These are phyloP conservation scores for Antigone vipio DNA, from an alignment of 2,113 vertebrate genomes.

Conservation along the genomic window DNA sequence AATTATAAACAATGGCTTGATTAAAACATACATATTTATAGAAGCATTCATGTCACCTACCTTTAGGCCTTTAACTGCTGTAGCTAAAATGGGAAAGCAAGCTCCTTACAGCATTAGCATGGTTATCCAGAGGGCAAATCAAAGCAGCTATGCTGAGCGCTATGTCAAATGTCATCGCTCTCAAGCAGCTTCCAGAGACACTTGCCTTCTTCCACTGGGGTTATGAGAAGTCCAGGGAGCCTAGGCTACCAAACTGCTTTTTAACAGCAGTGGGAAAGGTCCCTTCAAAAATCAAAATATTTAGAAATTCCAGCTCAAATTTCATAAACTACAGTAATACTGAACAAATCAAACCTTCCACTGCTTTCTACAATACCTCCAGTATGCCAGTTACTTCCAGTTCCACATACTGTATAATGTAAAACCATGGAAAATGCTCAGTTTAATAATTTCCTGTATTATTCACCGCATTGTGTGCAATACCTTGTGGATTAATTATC, in stretches of 20 bases:
- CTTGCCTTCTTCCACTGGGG: neutral
- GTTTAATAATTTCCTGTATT: conserved; percentile 40
- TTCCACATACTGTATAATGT: neutral
- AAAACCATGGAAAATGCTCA: neutral
- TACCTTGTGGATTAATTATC: conserved; percentile 48
- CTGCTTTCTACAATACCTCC: neutral
- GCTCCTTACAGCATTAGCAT: conserved; percentile 21
- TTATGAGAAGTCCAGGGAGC: neutral
- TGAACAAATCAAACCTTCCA: neutral
- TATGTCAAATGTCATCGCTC: neutral
- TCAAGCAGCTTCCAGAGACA: neutral
- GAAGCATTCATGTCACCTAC: conserved; percentile 22
- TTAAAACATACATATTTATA: conserved; percentile 38
- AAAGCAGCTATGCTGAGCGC: neutral
- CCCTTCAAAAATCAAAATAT: neutral
- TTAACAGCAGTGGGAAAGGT: neutral
- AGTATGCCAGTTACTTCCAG: neutral
- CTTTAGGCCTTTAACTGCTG: conserved; percentile 19
- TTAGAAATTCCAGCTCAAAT: neutral
- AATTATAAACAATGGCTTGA: conserved; percentile 27
- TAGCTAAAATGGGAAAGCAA: conserved; percentile 41
- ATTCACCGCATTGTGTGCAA: conserved; percentile 13
- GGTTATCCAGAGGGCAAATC: conserved; percentile 32
- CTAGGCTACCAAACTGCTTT: neutral
- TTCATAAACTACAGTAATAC: neutral